phyloP scores from a whole-genome alignment of 2,113 vertebrate species.

The Malurus melanocephalus region DNA sequence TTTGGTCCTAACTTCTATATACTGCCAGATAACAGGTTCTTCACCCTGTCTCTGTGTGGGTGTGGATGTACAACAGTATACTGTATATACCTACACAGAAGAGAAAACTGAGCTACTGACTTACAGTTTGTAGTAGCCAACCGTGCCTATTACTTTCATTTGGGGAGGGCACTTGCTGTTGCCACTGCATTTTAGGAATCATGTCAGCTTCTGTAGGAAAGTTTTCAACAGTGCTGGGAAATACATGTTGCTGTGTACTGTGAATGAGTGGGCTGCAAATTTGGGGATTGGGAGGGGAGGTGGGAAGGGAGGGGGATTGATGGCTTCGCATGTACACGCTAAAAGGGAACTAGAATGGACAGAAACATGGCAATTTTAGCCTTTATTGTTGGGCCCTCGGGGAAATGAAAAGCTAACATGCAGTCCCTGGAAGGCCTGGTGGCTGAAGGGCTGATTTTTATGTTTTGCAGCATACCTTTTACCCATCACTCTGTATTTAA shows the following conservation, averaged over 20 bases:
- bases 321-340: conserved; percentile 37
- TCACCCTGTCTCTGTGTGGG: conserved; percentile 49
- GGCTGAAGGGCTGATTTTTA: conserved; percentile 60
- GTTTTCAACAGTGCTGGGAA: conserved; percentile 16
- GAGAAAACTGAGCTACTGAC: conserved; percentile 69
- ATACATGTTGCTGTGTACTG: conserved; percentile 46
- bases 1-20: conserved; percentile 71
- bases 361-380: conserved; percentile 58
- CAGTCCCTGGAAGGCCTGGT: conserved; percentile 57
- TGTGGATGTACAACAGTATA: conserved; percentile 2
- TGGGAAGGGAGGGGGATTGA: neutral
- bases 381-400: conserved; percentile 48
- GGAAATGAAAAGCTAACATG: conserved; percentile 42
- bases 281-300: neutral
- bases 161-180: conserved; percentile 66
- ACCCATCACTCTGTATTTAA: neutral
- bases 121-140: conserved; percentile 71
- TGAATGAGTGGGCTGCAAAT: conserved; percentile 33
- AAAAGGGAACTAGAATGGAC: conserved; percentile 22
- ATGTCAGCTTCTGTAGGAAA: conserved; percentile 48
- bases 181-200: conserved; percentile 65
- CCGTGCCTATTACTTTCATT: conserved; percentile 74
- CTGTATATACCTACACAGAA: conserved; percentile 53
- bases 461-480: conserved; percentile 50
- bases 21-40: conserved; percentile 73